Conservation (phyloP, 23 tunicate genomes). For the Styela plicata region DNA sequence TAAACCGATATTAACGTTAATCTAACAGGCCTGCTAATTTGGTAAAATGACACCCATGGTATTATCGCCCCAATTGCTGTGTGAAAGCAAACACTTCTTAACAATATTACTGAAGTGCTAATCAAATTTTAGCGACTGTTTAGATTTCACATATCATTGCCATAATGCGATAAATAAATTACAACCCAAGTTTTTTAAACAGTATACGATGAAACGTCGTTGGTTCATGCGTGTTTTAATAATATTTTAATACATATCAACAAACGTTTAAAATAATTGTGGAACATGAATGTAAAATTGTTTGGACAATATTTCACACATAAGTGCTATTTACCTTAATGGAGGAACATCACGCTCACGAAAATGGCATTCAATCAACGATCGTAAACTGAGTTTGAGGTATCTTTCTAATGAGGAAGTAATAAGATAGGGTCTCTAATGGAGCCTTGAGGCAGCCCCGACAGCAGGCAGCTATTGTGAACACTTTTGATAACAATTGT, state of each 20-base stretch:
- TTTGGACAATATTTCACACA: neutral
- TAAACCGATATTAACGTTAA: neutral
- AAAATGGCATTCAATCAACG: neutral
- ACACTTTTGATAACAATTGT: too few species aligned
- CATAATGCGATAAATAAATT: too few species aligned
- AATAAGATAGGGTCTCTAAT: neutral
- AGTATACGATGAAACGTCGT: too few species aligned
- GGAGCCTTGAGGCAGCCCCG: too few species aligned
- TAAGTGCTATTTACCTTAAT: neutral
- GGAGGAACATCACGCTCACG: neutral
- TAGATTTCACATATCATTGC: neutral
- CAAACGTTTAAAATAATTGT: neutral
- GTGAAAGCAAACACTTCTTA: conserved; percentile 11
- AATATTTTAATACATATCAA: too few species aligned
- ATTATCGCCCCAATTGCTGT: neutral
- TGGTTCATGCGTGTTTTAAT: too few species aligned
- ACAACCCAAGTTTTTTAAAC: too few species aligned
- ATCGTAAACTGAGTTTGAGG: neutral
- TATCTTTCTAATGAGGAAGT: neutral
- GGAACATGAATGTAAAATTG: neutral
- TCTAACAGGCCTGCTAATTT: neutral
- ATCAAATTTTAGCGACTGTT: neutral
- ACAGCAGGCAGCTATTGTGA: too few species aligned
- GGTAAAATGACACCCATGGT: neutral
- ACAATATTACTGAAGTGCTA: neutral